Evolutionary conservation across 2,797 vertebrate genomes (phyloP), one percentile per base, ranked within the genome.

Genomic region (Chelon labrosus): DNA sequence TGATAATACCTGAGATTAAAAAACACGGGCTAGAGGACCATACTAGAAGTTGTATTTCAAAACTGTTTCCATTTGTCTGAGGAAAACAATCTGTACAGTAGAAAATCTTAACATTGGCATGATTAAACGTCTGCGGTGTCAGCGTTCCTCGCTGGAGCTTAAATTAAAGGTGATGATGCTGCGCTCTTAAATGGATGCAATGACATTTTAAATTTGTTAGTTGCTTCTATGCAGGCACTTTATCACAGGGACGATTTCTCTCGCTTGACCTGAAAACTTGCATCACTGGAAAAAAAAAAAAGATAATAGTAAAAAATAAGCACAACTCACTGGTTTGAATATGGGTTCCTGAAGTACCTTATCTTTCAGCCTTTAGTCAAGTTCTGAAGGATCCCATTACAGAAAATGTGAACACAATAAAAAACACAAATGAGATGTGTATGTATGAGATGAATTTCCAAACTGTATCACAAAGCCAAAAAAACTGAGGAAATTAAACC

Each of bases 1-100:
- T 5, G 53, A 35, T 61, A 65, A 82, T 75, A 86, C 85, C 73
- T 87, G 84, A 87, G 76, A 72, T 70, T 41, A 31, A 17, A 79
- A 35, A 75, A n/a, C 20, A 63, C 57, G 12, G 35, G 54, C 39
- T 10, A 7, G 14, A 55, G 38, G 55, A 42, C 49, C 47, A 55
- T 31, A 51, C 50, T 59, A 49, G n/a, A 61, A 14, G 46, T 65
- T 31, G 27, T 27, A 53, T 25, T 39, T 41, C 38, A 52, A 50
- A 52, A 62, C 27, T 14, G 46, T 66, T 69, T 52, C 17, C 17
- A 20, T 64, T 73, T 64, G 42, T 71, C 19, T 46, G n/a, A 52
- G 61, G 50, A 56, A 71, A 73, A 70, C 19, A 4, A 27, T 31
- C 19, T 19, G n/a, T n/a, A 25, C 37, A 20, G 10, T 12, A 22